These are phyloP conservation scores for Lepidocyrtoides sp. DNA, from an alignment of 2,888 invertebrate species.

Conservation along the genomic window DNA sequence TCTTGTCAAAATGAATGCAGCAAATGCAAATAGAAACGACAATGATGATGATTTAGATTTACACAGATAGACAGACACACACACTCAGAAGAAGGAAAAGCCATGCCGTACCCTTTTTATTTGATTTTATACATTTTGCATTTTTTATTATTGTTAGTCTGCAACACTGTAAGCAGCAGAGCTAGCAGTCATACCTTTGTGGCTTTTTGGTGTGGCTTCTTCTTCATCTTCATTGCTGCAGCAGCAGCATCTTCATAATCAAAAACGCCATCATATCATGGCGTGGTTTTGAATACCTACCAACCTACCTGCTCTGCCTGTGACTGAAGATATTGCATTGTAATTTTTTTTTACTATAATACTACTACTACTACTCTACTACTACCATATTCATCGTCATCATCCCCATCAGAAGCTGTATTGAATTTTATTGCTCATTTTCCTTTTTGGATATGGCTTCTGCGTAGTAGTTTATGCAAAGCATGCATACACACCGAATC, in stretches of 20 bases:
- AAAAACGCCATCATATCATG: constrained; percentile 31
- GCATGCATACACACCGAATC: background rate
- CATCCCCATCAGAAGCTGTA: constrained; percentile 13
- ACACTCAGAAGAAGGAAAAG: constrained; percentile 50
- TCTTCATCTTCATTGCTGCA: constrained; percentile 18
- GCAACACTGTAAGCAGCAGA: no score
- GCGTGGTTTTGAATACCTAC: constrained; percentile 67
- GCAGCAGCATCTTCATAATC: constrained; percentile 5
- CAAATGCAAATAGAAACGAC: constrained; percentile 35
- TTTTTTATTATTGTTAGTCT: constrained; percentile 71
- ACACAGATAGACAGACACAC: constrained; percentile 18
- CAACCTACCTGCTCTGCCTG: constrained; percentile 11
- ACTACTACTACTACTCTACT: background rate
- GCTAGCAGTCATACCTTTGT: constrained; percentile 59
- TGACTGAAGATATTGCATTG: background rate
- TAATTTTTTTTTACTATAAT: no score
- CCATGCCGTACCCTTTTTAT: constrained; percentile 74
- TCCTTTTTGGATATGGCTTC: constrained; percentile 4
- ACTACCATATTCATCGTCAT: background rate
- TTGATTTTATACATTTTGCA: constrained; percentile 64
- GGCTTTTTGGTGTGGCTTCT: constrained; percentile 72
- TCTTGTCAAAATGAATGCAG: constrained; percentile 72
- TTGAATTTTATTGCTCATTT: constrained; percentile 34
- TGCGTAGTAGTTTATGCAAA: constrained; percentile 26
- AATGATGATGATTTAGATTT: constrained; percentile 36